These are phyloP conservation scores for Celastrina argiolus DNA, from an alignment of 2,888 invertebrate species.

Conservation along the genomic window DNA sequence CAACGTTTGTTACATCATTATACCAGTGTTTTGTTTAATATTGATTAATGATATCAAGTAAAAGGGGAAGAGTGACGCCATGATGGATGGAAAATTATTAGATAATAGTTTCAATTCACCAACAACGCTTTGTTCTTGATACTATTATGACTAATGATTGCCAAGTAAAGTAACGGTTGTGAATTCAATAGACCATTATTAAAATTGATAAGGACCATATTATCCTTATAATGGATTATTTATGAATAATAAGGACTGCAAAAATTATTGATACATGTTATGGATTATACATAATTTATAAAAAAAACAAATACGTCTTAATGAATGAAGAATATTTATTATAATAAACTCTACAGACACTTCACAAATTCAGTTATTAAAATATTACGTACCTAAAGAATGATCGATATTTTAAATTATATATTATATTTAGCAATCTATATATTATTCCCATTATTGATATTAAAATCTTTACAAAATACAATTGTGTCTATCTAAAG, in stretches of 20 bases:
- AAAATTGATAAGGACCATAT: background rate
- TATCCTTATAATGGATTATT: background rate
- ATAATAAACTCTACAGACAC: too few relatives aligned
- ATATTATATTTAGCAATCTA: too few relatives aligned
- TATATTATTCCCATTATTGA: too few relatives aligned
- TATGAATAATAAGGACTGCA: background rate
- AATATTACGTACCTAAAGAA: too few relatives aligned
- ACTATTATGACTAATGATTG: constrained; percentile 36
- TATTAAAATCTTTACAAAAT: too few relatives aligned
- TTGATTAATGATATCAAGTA: constrained; percentile 73
- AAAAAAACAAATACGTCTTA: too few relatives aligned
- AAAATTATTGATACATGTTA: background rate
- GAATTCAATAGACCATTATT: constrained; percentile 1
- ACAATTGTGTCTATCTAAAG: background rate
- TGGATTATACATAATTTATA: background rate
- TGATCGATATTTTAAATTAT: too few relatives aligned
- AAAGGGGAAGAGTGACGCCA: constrained; percentile 56
- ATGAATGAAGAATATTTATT: too few relatives aligned
- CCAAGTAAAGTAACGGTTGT: background rate
- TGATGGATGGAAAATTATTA: constrained; percentile 73
- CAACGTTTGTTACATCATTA: constrained; percentile 42
- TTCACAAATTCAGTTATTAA: too few relatives aligned
- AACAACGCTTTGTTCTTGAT: constrained; percentile 72
- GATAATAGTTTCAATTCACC: constrained; percentile 74
- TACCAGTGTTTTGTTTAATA: constrained; percentile 69